Conservation (phyloP, 2,888 invertebrate species). For the Ernsta delagoae region DNA sequence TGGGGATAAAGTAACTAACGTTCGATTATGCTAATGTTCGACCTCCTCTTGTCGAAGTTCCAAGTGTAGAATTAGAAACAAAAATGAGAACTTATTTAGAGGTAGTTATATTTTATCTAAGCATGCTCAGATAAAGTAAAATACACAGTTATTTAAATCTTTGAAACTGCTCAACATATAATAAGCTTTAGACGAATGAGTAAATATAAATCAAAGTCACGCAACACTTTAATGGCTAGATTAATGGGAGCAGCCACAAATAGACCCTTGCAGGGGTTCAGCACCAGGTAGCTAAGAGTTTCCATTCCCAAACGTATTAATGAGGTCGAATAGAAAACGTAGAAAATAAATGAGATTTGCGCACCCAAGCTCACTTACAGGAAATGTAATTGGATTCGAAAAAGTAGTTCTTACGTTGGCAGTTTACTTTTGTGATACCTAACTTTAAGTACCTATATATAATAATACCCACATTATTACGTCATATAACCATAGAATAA, state of each 20-base stretch:
- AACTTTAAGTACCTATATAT: not conserved
- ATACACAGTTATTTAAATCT: too few relatives aligned
- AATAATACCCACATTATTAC: too few relatives aligned
- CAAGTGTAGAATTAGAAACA: too few relatives aligned
- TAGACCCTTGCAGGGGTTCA: not conserved
- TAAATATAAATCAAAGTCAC: constrained; percentile 7
- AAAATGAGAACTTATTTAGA: too few relatives aligned
- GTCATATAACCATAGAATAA: too few relatives aligned
- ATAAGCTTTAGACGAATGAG: not conserved
- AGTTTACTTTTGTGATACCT: constrained; percentile 4
- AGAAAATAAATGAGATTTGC: constrained; percentile 21
- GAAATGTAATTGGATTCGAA: not conserved
- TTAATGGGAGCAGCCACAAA: constrained; percentile 8
- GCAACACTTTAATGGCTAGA: constrained; percentile 7
- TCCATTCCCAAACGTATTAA: constrained; percentile 14
- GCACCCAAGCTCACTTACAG: not conserved
- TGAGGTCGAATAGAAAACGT: constrained; percentile 20
- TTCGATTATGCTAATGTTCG: too few relatives aligned
- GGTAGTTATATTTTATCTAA: too few relatives aligned
- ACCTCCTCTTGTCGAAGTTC: too few relatives aligned
- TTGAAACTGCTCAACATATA: too few relatives aligned
- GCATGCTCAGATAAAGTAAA: too few relatives aligned
- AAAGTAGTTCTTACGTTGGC: not conserved
- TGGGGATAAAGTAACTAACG: too few relatives aligned
- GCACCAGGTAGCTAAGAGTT: constrained; percentile 13